phyloP scores from a whole-genome alignment of 2,113 vertebrate species.

The Axis porcinus region DNA sequence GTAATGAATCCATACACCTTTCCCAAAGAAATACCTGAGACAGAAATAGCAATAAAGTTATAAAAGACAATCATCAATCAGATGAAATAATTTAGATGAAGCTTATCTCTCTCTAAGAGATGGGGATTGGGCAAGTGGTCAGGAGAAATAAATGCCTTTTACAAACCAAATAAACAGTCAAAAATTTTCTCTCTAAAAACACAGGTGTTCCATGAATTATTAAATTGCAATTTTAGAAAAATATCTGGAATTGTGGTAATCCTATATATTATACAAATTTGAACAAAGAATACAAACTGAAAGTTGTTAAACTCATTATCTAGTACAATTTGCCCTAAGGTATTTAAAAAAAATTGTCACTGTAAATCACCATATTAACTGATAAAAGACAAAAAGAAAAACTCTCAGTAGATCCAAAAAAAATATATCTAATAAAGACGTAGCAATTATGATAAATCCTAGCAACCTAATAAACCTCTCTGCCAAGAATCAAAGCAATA shows the following conservation, averaged over 20 bases:
- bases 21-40: neutral
- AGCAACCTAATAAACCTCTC: neutral
- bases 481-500: constrained; percentile 16
- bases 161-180: neutral
- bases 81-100: neutral
- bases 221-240: neutral
- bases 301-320: neutral
- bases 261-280: neutral
- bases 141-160: neutral
- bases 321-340: neutral
- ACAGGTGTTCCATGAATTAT: neutral
- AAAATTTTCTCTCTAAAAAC: neutral
- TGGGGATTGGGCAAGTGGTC: neutral
- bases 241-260: neutral
- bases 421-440: neutral
- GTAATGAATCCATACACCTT: neutral
- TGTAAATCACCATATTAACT: neutral
- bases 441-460: neutral
- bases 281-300: neutral
- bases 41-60: neutral
- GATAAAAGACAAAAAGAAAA: neutral
- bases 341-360: neutral
- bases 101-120: rapidly evolving
- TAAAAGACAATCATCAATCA: neutral
- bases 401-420: neutral